Evolutionary conservation across 2,888 invertebrate genomes (phyloP).

Genomic region (Dysmachus trigonus): DNA sequence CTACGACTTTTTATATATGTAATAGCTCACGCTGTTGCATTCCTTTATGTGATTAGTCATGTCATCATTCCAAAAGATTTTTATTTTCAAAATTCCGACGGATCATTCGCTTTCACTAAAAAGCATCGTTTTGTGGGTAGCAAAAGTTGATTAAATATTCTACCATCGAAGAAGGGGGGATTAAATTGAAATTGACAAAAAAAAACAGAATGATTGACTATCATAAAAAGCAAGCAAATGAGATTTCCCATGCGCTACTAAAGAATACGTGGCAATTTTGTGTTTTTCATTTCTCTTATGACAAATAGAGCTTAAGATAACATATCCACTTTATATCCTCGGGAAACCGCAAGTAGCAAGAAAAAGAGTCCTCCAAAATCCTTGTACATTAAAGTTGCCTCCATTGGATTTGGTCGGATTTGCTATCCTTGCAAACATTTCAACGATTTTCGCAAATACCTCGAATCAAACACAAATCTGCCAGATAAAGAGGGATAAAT

Average conservation of each 20-base stretch:
- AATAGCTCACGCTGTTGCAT: background rate
- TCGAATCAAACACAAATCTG: background rate
- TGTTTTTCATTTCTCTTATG: background rate
- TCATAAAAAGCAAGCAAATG: background rate
- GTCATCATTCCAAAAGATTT: background rate
- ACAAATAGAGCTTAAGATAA: background rate
- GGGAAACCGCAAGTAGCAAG: background rate
- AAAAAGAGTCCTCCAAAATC: background rate
- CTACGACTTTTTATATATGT: background rate
- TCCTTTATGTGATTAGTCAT: background rate
- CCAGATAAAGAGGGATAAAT: background rate
- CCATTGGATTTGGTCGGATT: background rate
- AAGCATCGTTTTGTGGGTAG: background rate
- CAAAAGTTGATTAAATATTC: background rate
- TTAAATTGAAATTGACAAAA: background rate
- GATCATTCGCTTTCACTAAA: background rate
- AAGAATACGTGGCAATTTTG: background rate
- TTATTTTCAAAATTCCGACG: background rate
- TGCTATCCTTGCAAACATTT: background rate
- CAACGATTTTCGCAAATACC: background rate
- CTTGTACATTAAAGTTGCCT: background rate
- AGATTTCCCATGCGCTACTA: background rate
- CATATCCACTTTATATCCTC: background rate
- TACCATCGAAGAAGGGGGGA: background rate
- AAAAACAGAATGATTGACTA: background rate